Base-by-base conservation (phyloP, 2,888 invertebrate species). In the Laothoe populi region DNA sequence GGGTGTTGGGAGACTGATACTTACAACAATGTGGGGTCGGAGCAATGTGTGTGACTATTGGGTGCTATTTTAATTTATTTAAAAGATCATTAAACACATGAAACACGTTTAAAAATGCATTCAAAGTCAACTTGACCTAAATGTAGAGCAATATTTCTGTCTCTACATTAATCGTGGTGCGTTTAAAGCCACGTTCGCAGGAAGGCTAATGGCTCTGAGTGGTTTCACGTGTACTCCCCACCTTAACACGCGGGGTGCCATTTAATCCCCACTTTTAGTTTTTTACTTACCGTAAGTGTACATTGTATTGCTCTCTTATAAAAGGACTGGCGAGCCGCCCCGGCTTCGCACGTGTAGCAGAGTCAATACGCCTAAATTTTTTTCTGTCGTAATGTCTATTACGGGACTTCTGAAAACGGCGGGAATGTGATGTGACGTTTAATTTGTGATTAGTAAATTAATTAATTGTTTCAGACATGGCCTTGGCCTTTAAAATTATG, bases 141-240 rank as follows among this genome's bases (percentile, higher is more conserved):
- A 49, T 49, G 49, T 53, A 11, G 11, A 53, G 53, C 31, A 19
- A 24, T 60, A 48, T 60, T 60, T 60, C n/a, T n/a, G n/a, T n/a
- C 23, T 60, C n/a, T 16, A 13, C 31, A 16, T 45, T 38, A 16
- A 49, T 24, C 60, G 58, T 24, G 21, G 46, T 19, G 38, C 58
- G 26, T 58, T 62, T 62, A 62, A 62, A 44, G 31, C 53, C 66
- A 42, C 67, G 71, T 70, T 64, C 63, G 66, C 60, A 63, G 58
- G 61, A 74, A 71, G 72, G 75, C 82, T 86, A 84, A 85, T 85
- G 83, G 81, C 72, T 72, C 80, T 86, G 89, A 90, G 90, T 90
- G 90, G 88, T 84, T 89, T 89, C 84, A 77, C 88, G 79, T 90
- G 89, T 89, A 82, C 73, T 62, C 80, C 64, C 61, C 84, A 84